phyloP scores from a whole-genome alignment of 1,140 invertebrate species.

The Eufriesea mexicana region DNA sequence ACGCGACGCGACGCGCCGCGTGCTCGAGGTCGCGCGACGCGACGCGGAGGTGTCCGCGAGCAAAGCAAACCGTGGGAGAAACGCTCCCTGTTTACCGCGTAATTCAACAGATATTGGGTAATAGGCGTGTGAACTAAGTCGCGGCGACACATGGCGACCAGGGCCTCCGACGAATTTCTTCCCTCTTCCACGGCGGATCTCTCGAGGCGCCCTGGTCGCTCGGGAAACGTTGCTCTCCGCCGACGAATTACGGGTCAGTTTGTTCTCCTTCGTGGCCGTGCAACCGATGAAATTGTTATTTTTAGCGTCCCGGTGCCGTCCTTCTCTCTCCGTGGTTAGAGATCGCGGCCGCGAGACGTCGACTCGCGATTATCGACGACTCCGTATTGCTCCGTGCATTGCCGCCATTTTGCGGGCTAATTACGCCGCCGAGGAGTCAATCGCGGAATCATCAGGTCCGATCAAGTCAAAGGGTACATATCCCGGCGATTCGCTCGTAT shows the following conservation, averaged over 20 bases:
- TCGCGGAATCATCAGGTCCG: no score
- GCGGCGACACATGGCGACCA: constrained; percentile 50
- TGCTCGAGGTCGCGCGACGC: no score
- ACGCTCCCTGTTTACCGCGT: constrained; percentile 47
- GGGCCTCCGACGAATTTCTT: constrained; percentile 9
- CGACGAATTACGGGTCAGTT: constrained; percentile 3
- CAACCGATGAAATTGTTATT: constrained; percentile 33
- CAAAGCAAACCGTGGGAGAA: constrained; percentile 49
- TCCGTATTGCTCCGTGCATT: not conserved
- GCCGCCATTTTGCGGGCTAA: not conserved
- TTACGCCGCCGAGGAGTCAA: not conserved
- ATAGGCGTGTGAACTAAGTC: constrained; percentile 52
- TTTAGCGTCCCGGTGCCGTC: constrained; percentile 1
- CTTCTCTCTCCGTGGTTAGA: not conserved
- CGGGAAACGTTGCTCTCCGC: not conserved
- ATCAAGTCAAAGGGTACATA: no score
- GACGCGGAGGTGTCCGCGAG: no score
- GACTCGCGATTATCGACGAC: not conserved
- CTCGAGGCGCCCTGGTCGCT: not conserved
- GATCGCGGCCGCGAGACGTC: not conserved
- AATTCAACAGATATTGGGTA: constrained; percentile 67
- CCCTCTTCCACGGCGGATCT: not conserved
- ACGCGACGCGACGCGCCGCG: not conserved
- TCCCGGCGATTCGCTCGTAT: no score
- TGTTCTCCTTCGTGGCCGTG: constrained; percentile 8